Conservation (phyloP, 2,797 vertebrate species). For the Peromyscus nudipes region DNA sequence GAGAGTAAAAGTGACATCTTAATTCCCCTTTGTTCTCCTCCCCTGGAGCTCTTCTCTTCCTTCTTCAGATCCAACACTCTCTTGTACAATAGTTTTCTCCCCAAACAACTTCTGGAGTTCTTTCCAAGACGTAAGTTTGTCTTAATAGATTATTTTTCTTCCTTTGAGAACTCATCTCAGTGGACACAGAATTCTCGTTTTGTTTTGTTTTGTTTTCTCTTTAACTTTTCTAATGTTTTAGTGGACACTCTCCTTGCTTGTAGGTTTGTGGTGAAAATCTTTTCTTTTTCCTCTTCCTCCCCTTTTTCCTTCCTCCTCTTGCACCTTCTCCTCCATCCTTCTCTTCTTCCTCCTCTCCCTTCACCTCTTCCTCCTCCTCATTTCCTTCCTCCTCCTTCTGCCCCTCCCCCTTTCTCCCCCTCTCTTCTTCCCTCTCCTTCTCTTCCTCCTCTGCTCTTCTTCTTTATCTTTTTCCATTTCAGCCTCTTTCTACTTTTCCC, state of each 20-base stretch:
- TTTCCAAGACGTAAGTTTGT: not conserved
- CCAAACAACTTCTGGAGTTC: not conserved
- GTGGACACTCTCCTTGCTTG: not conserved
- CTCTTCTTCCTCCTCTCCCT: not conserved
- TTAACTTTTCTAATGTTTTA: not conserved
- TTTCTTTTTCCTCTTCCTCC: not conserved
- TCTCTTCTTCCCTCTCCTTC: not conserved
- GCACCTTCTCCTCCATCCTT: too few species aligned
- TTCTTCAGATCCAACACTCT: not conserved
- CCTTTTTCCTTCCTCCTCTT: not conserved
- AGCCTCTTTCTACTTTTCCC: not conserved
- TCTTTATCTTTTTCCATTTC: not conserved
- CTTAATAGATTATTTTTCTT: not conserved
- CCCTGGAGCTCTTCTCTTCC: not conserved
- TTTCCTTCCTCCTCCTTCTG: not conserved
- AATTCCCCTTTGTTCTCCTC: not conserved
- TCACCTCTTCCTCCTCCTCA: not conserved
- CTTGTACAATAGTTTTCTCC: not conserved
- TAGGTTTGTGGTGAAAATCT: not conserved
- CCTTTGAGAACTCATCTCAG: not conserved
- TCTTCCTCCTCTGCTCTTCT: not conserved
- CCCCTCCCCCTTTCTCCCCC: too few species aligned
- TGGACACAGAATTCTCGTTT: not conserved
- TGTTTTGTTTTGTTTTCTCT: not conserved
- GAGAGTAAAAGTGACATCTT: not conserved